Conservation (phyloP, 1,140 invertebrate genomes). For the Centruroides vittatus region DNA sequence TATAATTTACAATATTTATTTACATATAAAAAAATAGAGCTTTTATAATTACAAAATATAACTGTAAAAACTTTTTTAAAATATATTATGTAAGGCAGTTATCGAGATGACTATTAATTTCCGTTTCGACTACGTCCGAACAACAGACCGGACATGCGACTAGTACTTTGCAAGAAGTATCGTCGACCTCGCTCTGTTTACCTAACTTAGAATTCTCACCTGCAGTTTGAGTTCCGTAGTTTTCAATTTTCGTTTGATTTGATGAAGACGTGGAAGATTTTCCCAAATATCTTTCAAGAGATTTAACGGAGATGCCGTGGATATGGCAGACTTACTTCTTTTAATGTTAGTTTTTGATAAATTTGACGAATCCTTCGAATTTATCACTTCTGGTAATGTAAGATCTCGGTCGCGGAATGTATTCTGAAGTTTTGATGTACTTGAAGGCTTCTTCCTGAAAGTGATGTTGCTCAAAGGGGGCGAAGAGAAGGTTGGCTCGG, state of each 20-base stretch:
- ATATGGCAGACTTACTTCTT: neutral
- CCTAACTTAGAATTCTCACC: neutral
- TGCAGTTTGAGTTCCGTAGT: neutral
- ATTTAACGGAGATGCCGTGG: neutral
- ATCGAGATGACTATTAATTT: constrained; percentile 2
- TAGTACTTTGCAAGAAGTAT: neutral
- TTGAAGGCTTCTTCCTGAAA: too few species aligned
- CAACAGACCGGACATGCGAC: constrained; percentile 2
- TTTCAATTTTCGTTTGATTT: neutral
- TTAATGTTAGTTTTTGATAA: too few species aligned
- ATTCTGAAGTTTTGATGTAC: too few species aligned
- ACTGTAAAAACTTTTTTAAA: too few species aligned
- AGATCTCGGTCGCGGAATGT: too few species aligned
- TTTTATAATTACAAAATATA: too few species aligned
- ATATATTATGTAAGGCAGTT: neutral
- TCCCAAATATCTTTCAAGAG: neutral
- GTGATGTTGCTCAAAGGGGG: too few species aligned
- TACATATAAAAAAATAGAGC: too few species aligned
- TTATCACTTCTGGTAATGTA: too few species aligned
- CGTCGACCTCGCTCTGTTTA: neutral
- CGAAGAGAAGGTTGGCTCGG: too few species aligned
- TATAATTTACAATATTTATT: too few species aligned
- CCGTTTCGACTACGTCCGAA: neutral
- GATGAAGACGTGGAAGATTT: neutral
- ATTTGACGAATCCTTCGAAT: too few species aligned